Percentiles rank a stretch among this genome's conserved stretches.
phyloP scores from a whole-genome alignment of 1,140 invertebrate species.

The Epicauta chinensis region DNA sequence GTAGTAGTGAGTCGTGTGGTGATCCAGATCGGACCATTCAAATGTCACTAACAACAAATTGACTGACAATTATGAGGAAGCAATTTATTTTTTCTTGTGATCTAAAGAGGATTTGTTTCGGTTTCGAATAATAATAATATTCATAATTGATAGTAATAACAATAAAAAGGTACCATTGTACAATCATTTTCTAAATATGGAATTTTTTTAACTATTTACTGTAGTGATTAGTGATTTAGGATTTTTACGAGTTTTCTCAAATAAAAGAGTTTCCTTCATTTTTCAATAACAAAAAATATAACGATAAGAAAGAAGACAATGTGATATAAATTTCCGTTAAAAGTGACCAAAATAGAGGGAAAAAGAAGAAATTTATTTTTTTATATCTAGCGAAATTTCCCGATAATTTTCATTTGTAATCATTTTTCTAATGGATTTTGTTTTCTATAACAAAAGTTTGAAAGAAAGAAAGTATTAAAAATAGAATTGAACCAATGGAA shows the following conservation, averaged over 20 bases:
- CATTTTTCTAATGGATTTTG: too few species aligned
- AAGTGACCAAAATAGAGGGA: conserved; percentile 16
- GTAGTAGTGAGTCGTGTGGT: conserved; percentile 25
- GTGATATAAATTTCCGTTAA: conserved; percentile 18
- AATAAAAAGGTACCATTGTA: conserved; percentile 10
- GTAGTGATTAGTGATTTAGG: conserved; percentile 4
- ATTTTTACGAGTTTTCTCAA: too few species aligned
- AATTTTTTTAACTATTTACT: conserved; percentile 25
- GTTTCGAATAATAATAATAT: conserved; percentile 3
- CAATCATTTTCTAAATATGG: conserved; percentile 24
- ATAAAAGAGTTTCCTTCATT: too few species aligned
- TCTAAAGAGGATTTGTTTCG: neutral
- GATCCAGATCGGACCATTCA: conserved; percentile 15
- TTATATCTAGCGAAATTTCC: conserved; percentile 16
- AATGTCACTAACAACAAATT: conserved; percentile 1
- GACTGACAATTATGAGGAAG: neutral
- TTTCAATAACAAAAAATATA: too few species aligned
- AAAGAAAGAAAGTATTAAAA: too few species aligned
- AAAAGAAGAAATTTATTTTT: conserved; percentile 20
- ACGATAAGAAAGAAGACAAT: neutral
- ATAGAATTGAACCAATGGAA: neutral
- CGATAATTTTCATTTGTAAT: too few species aligned
- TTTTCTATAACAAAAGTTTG: too few species aligned
- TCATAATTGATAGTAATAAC: too few species aligned
- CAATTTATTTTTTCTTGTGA: neutral